Percentiles rank a stretch among this genome's conserved stretches.
Conservation (phyloP, 2,797 vertebrate species). For the Oceanodroma leucorhoa region DNA sequence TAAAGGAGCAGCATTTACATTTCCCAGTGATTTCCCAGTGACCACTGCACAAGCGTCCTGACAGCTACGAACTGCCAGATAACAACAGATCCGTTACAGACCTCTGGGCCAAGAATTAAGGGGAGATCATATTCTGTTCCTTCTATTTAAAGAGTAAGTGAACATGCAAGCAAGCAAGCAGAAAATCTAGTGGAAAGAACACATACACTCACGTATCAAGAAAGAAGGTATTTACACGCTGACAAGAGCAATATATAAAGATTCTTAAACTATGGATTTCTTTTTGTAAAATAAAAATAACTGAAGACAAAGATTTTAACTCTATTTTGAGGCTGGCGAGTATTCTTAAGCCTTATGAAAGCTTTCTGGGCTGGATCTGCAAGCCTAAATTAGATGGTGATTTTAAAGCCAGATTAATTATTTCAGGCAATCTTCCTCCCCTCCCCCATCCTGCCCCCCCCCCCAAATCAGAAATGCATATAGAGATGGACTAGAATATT, state of each 20-base stretch:
- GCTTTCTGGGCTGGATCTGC: neutral
- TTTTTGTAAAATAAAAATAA: neutral
- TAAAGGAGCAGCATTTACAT: conserved; percentile 21
- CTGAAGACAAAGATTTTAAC: neutral
- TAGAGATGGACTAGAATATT: neutral
- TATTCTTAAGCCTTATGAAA: neutral
- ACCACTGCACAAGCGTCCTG: neutral
- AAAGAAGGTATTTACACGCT: neutral
- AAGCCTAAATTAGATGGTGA: neutral
- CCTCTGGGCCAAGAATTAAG: conserved; percentile 32
- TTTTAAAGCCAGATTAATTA: neutral
- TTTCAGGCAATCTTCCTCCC: neutral
- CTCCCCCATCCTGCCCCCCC: fast-evolving
- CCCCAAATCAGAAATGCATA: neutral
- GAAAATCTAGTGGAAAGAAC: neutral
- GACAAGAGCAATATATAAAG: neutral
- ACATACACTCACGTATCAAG: fast-evolving
- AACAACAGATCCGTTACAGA: conserved; percentile 27
- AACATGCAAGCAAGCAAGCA: neutral
- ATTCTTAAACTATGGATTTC: neutral
- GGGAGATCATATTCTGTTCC: neutral
- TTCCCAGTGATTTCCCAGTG: conserved; percentile 27
- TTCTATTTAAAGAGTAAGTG: neutral
- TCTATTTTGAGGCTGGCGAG: neutral
- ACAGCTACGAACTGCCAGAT: conserved; percentile 1